Percentiles rank a stretch among this genome's conserved stretches.
Evolutionary conservation across 1,140 invertebrate genomes (phyloP).

Genomic region (Philotrypesis tridentata): DNA sequence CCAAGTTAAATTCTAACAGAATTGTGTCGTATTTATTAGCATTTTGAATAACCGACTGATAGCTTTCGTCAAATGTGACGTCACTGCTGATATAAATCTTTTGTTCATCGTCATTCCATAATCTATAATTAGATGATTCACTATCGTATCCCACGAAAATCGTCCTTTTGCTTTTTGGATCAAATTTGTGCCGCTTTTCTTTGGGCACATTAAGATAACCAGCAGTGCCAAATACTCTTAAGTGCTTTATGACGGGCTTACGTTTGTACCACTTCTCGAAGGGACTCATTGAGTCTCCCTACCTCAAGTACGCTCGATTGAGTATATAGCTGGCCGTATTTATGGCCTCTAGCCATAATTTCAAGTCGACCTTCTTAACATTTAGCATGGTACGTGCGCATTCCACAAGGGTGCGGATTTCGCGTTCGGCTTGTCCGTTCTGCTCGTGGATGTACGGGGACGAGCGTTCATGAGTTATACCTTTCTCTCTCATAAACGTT

Average conservation of each 20-base stretch:
- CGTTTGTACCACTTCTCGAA: conserved; percentile 59
- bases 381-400: conserved; percentile 64
- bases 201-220: conserved; percentile 40
- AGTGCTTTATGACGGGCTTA: conserved; percentile 57
- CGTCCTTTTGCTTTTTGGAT: not conserved
- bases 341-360: conserved; percentile 70
- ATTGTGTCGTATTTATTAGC: too few species aligned
- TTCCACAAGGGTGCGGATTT: conserved; percentile 68
- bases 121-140: conserved; percentile 54
- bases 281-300: conserved; percentile 43
- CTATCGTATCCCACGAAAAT: conserved; percentile 19
- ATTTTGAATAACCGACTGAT: not conserved
- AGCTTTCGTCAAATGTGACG: not conserved
- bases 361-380: conserved; percentile 7
- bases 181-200: not conserved
- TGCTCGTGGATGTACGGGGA: too few species aligned
- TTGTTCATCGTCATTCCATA: conserved; percentile 45
- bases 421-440: conserved; percentile 60
- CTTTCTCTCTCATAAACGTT: too few species aligned
- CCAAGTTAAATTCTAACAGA: not conserved
- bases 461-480: too few species aligned
- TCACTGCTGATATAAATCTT: conserved; percentile 27
- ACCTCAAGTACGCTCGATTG: not conserved
- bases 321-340: conserved; percentile 61
- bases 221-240: conserved; percentile 66